A percentile compares a stretch with the other conserved stretches of the same genome.
Conservation (phyloP, 1,140 invertebrate species). For the Conus ventricosus region DNA sequence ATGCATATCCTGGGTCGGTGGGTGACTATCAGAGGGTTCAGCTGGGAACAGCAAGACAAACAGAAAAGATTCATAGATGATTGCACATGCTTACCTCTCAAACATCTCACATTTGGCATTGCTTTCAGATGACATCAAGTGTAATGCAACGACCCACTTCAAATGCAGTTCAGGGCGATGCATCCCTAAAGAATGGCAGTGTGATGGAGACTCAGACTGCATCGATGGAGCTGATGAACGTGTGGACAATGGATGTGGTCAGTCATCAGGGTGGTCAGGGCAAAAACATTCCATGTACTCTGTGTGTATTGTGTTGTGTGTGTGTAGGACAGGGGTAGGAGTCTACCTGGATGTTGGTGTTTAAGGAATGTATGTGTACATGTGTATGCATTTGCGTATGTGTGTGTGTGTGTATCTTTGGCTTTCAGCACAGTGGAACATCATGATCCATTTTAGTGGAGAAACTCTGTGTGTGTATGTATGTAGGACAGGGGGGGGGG, state of each 20-base stretch:
- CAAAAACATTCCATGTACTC: no score
- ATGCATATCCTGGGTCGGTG: no score
- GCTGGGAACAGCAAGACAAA: no score
- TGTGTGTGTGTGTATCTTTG: background rate
- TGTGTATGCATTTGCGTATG: background rate
- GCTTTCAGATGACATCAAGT: slow-evolving; percentile 44
- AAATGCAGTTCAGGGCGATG: slow-evolving; percentile 77
- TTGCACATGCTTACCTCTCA: no score
- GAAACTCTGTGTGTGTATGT: background rate
- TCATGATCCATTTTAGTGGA: no score
- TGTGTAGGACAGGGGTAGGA: background rate
- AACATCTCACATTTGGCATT: background rate
- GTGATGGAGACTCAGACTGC: slow-evolving; percentile 96
- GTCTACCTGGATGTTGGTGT: background rate
- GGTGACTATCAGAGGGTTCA: no score
- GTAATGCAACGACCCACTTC: slow-evolving; percentile 56
- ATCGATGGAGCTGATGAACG: slow-evolving; percentile 95
- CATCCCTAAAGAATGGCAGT: slow-evolving; percentile 94
- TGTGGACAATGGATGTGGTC: slow-evolving; percentile 50
- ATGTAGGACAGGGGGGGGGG: background rate
- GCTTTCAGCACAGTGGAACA: no score
- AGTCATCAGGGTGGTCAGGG: slow-evolving; percentile 4
- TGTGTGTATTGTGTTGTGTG: background rate
- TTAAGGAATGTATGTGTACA: background rate
- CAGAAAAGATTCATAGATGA: no score